These are phyloP conservation scores for Phortica variegata DNA, from an alignment of 1,140 invertebrate genomes.

Conservation along the genomic window DNA sequence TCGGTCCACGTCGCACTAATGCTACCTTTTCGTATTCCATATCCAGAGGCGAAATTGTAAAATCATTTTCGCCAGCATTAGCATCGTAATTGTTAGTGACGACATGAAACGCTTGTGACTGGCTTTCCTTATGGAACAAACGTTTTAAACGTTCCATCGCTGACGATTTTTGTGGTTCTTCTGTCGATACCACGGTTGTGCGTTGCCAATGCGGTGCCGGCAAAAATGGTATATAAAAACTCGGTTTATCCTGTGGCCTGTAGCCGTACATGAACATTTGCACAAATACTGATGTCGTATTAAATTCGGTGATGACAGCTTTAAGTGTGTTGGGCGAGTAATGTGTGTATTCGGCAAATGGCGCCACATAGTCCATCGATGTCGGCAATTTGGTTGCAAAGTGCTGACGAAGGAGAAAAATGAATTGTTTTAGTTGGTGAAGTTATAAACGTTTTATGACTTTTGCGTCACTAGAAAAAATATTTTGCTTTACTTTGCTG, in stretches of 20 bases:
- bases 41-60: too few species aligned
- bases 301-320: constrained; percentile 32
- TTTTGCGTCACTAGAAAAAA: too few species aligned
- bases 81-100: too few species aligned
- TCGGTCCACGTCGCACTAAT: too few species aligned
- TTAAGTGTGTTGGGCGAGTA: constrained; percentile 32
- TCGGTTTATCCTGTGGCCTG: constrained; percentile 6
- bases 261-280: constrained; percentile 19
- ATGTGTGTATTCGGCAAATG: constrained; percentile 38
- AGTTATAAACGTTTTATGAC: too few species aligned
- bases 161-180: not conserved
- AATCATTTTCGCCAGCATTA: too few species aligned
- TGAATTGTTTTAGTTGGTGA: too few species aligned
- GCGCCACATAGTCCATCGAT: constrained; percentile 13
- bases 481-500: too few species aligned
- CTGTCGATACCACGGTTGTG: too few species aligned
- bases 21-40: too few species aligned
- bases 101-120: too few species aligned
- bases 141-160: not conserved
- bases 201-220: not conserved
- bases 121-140: too few species aligned
- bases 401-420: constrained; percentile 14
- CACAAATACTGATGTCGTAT: constrained; percentile 19
- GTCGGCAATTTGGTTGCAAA: constrained; percentile 6
- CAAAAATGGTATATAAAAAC: constrained; percentile 9